Evolutionary conservation across 35 echinoderm and acorn worm genomes (phyloP).

Genomic region (Lytechinus pictus): DNA sequence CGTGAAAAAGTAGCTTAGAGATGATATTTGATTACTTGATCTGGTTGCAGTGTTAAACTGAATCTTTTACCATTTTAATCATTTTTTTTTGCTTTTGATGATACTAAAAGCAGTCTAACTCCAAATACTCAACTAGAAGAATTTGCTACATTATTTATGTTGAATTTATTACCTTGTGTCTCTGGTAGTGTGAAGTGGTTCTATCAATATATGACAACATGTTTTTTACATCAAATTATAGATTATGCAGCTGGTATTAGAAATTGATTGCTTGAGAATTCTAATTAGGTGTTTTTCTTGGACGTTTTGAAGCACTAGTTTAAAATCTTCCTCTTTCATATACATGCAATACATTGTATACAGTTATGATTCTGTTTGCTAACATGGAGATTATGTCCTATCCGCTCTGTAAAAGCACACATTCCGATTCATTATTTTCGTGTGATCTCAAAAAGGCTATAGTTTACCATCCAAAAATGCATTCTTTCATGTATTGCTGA

Average conservation of each 20-base stretch:
- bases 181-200: not conserved
- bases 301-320: not conserved
- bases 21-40: not conserved
- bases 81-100: not conserved
- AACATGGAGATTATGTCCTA: not conserved
- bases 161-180: no score
- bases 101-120: not conserved
- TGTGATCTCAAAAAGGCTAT: not conserved
- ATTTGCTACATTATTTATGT: no score
- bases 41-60: not conserved
- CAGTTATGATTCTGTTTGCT: not conserved
- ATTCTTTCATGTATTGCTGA: not conserved
- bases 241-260: not conserved
- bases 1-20: not conserved
- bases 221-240: not conserved
- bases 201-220: not conserved
- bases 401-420: not conserved
- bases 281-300: not conserved
- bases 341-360: not conserved
- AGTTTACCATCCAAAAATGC: not conserved
- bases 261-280: not conserved
- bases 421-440: not conserved
- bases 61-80: not conserved
- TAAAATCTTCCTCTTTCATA: not conserved
- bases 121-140: no score